phyloP scores from a whole-genome alignment of 2,797 vertebrate species.

The Meda fulgida region DNA sequence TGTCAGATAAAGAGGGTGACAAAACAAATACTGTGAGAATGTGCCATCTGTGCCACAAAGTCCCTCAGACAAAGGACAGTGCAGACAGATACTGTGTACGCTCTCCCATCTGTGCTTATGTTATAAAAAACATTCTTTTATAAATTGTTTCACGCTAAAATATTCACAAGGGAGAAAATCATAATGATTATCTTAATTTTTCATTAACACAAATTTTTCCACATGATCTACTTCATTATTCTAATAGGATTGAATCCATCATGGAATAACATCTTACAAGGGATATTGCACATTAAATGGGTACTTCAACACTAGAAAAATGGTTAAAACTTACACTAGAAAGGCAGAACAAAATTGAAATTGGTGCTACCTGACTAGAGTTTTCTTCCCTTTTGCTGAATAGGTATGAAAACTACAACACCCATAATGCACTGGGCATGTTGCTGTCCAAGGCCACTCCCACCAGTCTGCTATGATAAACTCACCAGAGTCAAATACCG shows the following conservation, averaged over 20 bases:
- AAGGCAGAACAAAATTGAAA: not conserved
- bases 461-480: not conserved
- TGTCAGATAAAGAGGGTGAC: slow-evolving; percentile 7
- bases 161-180: slow-evolving; percentile 7
- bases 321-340: not conserved
- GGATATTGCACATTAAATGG: not conserved
- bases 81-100: slow-evolving; percentile 9
- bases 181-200: not conserved
- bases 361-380: not conserved
- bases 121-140: not conserved
- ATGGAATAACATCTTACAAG: not conserved
- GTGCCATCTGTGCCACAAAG: slow-evolving; percentile 30
- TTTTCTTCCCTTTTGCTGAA: not conserved
- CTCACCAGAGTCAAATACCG: not conserved
- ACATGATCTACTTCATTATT: too few species aligned
- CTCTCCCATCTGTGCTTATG: slow-evolving; percentile 10
- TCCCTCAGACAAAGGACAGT: slow-evolving; percentile 20
- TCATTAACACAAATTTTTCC: too few species aligned
- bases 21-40: slow-evolving; percentile 22
- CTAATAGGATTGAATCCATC: not conserved
- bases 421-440: not conserved
- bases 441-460: not conserved
- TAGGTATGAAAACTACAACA: not conserved
- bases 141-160: not conserved
- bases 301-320: not conserved